Percentiles rank a stretch among this genome's conserved stretches.
phyloP scores from a whole-genome alignment of 2,797 vertebrate genomes.

The Sorex maritimensis region DNA sequence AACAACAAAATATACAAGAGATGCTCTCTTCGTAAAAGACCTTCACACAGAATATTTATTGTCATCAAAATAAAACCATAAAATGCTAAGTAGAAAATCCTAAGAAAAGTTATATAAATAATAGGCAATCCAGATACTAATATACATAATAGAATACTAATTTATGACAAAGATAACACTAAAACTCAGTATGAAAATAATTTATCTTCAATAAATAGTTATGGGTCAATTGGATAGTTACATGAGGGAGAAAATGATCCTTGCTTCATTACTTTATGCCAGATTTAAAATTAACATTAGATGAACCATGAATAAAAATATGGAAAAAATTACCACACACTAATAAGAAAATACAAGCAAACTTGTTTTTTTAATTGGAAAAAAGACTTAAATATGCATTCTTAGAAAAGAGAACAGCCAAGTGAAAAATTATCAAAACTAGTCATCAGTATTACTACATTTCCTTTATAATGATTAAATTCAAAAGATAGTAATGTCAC shows the following conservation, averaged over 20 bases:
- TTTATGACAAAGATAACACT: conserved; percentile 47
- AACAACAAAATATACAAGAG: conserved; percentile 39
- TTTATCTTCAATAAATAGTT: conserved; percentile 21
- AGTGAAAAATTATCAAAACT: conserved; percentile 47
- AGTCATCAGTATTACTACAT: not conserved
- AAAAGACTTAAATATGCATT: not conserved
- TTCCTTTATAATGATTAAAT: not conserved
- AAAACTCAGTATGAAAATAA: conserved; percentile 37
- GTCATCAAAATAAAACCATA: conserved; percentile 48
- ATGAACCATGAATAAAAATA: not conserved
- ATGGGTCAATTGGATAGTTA: conserved; percentile 1
- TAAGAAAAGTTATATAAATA: conserved; percentile 55
- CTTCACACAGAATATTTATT: conserved; percentile 60
- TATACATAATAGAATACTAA: not conserved
- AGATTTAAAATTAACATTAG: conserved; percentile 56
- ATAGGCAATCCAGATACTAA: conserved; percentile 21
- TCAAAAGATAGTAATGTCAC: not conserved
- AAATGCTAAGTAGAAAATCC: conserved; percentile 13
- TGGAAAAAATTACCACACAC: conserved; percentile 6
- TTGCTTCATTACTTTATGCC: not conserved
- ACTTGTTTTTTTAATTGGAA: not conserved
- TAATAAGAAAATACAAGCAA: not conserved
- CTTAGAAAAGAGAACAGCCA: not conserved
- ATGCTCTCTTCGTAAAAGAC: conserved; percentile 52
- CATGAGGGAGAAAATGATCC: not conserved